A percentile compares a stretch with the other conserved stretches of the same genome.
phyloP scores from a whole-genome alignment of 2,113 vertebrate species.

The Carassius gibelio region DNA sequence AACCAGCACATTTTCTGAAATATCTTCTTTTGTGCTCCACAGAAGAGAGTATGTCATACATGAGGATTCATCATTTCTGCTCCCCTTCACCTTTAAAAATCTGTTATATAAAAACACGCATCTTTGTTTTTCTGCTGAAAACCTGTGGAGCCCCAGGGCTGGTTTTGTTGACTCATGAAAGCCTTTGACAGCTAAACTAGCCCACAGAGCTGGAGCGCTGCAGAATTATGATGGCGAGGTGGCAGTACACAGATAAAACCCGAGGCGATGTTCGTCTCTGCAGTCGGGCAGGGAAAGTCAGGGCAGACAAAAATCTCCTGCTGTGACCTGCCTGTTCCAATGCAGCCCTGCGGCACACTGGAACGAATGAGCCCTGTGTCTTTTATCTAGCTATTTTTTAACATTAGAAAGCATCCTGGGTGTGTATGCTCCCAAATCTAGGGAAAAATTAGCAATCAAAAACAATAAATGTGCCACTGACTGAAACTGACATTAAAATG shows the following conservation, averaged over 20 bases:
- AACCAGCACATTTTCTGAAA: background rate
- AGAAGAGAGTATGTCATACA: background rate
- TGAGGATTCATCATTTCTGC: background rate
- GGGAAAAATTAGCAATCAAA: background rate
- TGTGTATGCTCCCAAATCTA: background rate
- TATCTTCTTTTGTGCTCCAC: background rate
- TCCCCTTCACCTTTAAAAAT: background rate
- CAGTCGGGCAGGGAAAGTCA: background rate
- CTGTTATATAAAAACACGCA: slow-evolving; percentile 23
- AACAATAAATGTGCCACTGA: background rate
- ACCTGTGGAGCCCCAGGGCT: background rate
- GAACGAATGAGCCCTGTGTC: background rate
- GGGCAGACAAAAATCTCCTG: slow-evolving; percentile 18
- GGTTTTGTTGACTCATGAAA: slow-evolving; percentile 23
- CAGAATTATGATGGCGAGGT: slow-evolving; percentile 36
- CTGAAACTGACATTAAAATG: background rate
- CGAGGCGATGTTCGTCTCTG: background rate
- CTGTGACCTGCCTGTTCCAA: slow-evolving; percentile 15
- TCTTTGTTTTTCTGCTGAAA: slow-evolving; percentile 18
- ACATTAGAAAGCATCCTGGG: background rate
- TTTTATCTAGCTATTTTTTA: background rate
- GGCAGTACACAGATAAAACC: slow-evolving; percentile 12
- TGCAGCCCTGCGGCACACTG: background rate
- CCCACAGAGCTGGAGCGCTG: background rate
- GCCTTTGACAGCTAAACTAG: slow-evolving; percentile 25